A percentile compares a stretch with the other conserved stretches of the same genome.
phyloP scores from a whole-genome alignment of 2,113 vertebrate species.

The Elachura formosa region DNA sequence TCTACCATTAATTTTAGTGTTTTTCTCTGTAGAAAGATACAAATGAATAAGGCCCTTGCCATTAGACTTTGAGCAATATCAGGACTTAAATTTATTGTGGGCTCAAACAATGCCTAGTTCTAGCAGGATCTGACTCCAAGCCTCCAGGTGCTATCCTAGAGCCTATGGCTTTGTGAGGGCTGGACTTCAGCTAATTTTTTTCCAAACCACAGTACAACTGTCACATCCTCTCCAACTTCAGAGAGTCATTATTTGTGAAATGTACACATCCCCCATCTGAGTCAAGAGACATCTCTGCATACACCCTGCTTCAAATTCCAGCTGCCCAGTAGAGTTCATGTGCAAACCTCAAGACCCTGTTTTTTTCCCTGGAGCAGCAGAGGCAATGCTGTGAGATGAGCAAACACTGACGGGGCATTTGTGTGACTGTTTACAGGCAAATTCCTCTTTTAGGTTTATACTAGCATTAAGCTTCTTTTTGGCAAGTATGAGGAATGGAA shows the following conservation, averaged over 20 bases:
- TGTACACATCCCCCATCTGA: neutral
- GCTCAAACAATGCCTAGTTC: neutral
- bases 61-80: neutral
- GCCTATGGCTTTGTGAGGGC: neutral
- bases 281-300: neutral
- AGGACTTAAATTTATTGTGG: neutral
- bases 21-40: neutral
- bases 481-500: neutral
- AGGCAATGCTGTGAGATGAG: neutral
- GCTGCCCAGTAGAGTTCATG: neutral
- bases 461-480: neutral
- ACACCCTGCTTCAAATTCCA: neutral
- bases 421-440: neutral
- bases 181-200: neutral
- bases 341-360: neutral
- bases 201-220: rapidly evolving
- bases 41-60: neutral
- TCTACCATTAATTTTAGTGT: neutral
- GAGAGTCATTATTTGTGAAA: neutral
- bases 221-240: neutral
- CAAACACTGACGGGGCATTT: rapidly evolving
- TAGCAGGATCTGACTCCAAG: neutral
- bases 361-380: neutral
- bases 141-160: neutral
- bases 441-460: neutral